Conservation (phyloP, 2,888 invertebrate species). For the Micoletzkya japonica region DNA sequence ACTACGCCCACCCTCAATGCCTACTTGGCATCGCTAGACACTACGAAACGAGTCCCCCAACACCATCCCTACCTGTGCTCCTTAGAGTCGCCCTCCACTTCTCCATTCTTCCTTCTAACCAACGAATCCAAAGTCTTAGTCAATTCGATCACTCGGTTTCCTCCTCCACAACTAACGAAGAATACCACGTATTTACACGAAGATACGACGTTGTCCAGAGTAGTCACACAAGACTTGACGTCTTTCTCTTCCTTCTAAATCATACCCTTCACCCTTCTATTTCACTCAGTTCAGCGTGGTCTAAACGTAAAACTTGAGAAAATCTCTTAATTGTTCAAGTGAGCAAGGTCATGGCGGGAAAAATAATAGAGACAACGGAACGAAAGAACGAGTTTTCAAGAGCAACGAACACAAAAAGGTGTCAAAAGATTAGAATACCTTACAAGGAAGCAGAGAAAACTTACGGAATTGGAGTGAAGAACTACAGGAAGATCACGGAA, state of each 20-base stretch:
- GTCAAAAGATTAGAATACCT: too few relatives aligned
- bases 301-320: neutral
- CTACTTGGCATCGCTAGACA: neutral
- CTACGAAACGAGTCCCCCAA: neutral
- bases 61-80: neutral
- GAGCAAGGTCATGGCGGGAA: too few relatives aligned
- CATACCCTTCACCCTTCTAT: neutral
- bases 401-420: too few relatives aligned
- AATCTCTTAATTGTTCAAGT: too few relatives aligned
- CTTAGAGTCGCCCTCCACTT: neutral
- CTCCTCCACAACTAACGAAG: constrained; percentile 33
- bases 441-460: neutral
- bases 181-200: constrained; percentile 34
- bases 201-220: constrained; percentile 36
- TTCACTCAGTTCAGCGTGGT: neutral
- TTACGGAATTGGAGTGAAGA: constrained; percentile 25
- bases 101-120: constrained; percentile 33
- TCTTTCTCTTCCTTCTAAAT: constrained; percentile 11
- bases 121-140: constrained; percentile 30
- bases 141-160: constrained; percentile 30
- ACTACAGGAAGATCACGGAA: constrained; percentile 39
- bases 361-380: neutral
- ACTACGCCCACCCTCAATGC: neutral
- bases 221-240: constrained; percentile 18
- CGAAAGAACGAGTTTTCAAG: neutral